phyloP scores from a whole-genome alignment of 2,888 invertebrate species.

The Amphimallon solstitiale region DNA sequence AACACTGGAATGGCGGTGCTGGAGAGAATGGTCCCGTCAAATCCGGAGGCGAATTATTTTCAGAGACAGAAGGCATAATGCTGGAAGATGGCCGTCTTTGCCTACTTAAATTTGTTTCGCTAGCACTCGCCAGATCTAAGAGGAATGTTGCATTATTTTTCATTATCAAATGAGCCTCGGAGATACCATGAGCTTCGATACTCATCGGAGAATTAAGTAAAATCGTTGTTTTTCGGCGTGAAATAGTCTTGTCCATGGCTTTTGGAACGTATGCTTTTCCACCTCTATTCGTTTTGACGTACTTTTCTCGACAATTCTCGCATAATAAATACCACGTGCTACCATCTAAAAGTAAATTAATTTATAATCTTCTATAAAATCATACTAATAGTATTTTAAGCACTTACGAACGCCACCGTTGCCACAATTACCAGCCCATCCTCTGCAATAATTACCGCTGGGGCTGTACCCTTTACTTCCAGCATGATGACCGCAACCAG shows the following conservation, averaged over 20 bases:
- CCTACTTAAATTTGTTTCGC: conserved; percentile 61
- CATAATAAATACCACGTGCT: conserved; percentile 88
- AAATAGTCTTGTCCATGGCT: conserved; percentile 53
- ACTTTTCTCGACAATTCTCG: conserved; percentile 88
- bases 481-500: conserved; percentile 89
- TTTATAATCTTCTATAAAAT: background rate
- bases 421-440: conserved; percentile 90
- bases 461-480: conserved; percentile 93
- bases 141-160: conserved; percentile 95
- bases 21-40: conserved; percentile 65
- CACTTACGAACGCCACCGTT: conserved; percentile 79
- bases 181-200: conserved; percentile 50
- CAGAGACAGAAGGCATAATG: conserved; percentile 67
- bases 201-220: conserved; percentile 51
- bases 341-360: conserved; percentile 5
- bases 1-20: conserved; percentile 70
- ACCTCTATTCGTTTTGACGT: conserved; percentile 63
- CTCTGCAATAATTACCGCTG: conserved; percentile 85
- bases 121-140: conserved; percentile 86
- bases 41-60: conserved; percentile 69
- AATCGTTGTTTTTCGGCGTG: conserved; percentile 42
- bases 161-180: conserved; percentile 74
- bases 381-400: conserved; percentile 49
- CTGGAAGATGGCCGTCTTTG: conserved; percentile 57
- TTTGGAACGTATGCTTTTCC: conserved; percentile 58